Conservation (phyloP, 2,797 vertebrate genomes). For the Trichosurus vulpecula region DNA sequence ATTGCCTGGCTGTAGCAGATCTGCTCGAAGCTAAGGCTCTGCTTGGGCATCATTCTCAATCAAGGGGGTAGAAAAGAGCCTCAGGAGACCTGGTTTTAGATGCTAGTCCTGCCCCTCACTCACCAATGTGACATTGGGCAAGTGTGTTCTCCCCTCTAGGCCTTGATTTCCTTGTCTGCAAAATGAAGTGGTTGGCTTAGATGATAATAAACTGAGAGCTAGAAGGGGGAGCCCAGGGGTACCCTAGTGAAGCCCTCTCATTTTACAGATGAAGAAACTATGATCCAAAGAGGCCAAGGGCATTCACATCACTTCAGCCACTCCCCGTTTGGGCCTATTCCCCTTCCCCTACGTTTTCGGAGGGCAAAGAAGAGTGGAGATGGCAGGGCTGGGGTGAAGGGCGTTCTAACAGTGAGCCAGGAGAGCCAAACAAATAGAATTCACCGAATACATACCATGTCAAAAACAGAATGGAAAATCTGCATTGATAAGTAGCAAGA, state of each 20-base stretch:
- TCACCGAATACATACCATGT: accelerated
- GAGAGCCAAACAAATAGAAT: neutral
- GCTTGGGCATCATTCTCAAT: neutral
- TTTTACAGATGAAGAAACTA: neutral
- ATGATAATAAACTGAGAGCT: neutral
- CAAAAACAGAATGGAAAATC: neutral
- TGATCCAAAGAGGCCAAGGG: neutral
- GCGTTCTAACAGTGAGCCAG: neutral
- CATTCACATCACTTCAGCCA: neutral
- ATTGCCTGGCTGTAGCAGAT: neutral
- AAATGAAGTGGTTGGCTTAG: neutral
- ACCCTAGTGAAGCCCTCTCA: neutral
- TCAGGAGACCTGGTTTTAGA: neutral
- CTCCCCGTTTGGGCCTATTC: neutral
- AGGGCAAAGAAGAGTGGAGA: neutral
- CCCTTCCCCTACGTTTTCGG: neutral
- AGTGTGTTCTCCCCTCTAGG: neutral
- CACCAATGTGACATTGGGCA: neutral
- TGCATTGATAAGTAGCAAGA: neutral
- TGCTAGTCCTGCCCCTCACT: neutral
- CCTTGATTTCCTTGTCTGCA: neutral
- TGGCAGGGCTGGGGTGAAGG: neutral
- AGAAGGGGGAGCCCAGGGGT: neutral
- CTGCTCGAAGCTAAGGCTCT: neutral
- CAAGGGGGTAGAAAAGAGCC: neutral